Percentiles rank a stretch among this genome's conserved stretches.
Conservation (phyloP, 2,888 invertebrate genomes). For the Eudasyphora cyanicolor region DNA sequence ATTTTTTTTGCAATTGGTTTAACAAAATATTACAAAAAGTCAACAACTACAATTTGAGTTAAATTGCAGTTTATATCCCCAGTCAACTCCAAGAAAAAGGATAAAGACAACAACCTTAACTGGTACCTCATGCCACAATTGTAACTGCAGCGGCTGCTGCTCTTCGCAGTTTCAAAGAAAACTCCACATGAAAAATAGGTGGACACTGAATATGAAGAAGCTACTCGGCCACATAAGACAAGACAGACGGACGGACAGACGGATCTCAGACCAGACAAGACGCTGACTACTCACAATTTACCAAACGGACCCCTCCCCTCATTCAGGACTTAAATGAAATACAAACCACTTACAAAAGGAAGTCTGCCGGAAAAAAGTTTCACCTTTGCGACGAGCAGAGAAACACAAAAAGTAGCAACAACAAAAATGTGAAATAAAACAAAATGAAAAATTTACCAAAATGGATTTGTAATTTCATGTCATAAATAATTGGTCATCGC, state of each 20-base stretch:
- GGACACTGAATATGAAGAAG: slow-evolving; percentile 62
- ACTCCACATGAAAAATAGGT: slow-evolving; percentile 62
- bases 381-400: slow-evolving; percentile 61
- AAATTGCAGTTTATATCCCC: slow-evolving; percentile 49
- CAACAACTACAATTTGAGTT: slow-evolving; percentile 52
- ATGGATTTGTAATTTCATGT: slow-evolving; percentile 79
- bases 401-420: not conserved
- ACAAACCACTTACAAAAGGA: slow-evolving; percentile 48
- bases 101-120: slow-evolving; percentile 12
- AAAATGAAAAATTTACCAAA: slow-evolving; percentile 78
- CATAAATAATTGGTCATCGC: slow-evolving; percentile 78
- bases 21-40: slow-evolving; percentile 63
- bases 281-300: slow-evolving; percentile 58
- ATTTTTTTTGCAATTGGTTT: slow-evolving; percentile 17
- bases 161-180: slow-evolving; percentile 33
- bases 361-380: slow-evolving; percentile 44
- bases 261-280: too few relatives aligned
- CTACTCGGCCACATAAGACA: slow-evolving; percentile 36
- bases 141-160: not conserved
- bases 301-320: slow-evolving; percentile 13
- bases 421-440: slow-evolving; percentile 41
- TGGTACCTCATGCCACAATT: slow-evolving; percentile 30
- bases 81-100: not conserved
- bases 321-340: slow-evolving; percentile 51
- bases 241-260: slow-evolving; percentile 19